Conservation (phyloP, 2,888 invertebrate genomes). For the Metopia argyrocephala region DNA sequence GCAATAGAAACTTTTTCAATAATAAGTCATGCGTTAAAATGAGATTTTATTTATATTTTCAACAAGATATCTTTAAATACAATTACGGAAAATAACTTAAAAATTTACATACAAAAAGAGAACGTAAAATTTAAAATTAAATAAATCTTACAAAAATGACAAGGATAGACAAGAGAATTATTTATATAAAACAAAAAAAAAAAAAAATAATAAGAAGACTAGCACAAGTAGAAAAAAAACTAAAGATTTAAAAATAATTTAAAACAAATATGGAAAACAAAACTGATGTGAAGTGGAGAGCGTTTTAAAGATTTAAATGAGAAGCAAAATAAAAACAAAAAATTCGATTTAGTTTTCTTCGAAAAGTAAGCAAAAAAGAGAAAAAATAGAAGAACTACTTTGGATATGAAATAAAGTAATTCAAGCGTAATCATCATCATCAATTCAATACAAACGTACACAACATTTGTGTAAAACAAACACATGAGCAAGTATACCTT, state of each 20-base stretch:
- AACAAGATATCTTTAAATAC: slow-evolving; percentile 32
- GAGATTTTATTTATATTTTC: slow-evolving; percentile 56
- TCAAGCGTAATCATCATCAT: slow-evolving; percentile 25
- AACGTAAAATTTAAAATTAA: too few species aligned
- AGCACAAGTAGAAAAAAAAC: not conserved
- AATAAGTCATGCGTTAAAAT: slow-evolving; percentile 61
- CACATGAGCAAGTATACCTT: too few species aligned
- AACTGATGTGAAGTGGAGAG: too few species aligned
- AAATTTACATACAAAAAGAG: slow-evolving; percentile 26
- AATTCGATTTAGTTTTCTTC: slow-evolving; percentile 42
- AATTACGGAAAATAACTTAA: slow-evolving; percentile 46
- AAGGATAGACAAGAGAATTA: not conserved
- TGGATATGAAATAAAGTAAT: slow-evolving; percentile 2
- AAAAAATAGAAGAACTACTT: not conserved
- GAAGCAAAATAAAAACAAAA: slow-evolving; percentile 12
- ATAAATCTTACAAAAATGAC: not conserved
- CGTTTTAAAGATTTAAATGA: too few species aligned
- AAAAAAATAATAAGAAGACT: slow-evolving; percentile 5
- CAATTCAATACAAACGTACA: slow-evolving; percentile 27
- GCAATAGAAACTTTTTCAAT: slow-evolving; percentile 8
- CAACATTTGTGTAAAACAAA: too few species aligned
- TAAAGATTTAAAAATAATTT: not conserved
- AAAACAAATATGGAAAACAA: not conserved
- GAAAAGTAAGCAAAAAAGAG: slow-evolving; percentile 7
- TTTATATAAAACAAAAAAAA: slow-evolving; percentile 22